Percentiles rank a stretch among this genome's conserved stretches.
Conservation (phyloP, 2,113 vertebrate genomes). For the Stercorarius parasiticus region DNA sequence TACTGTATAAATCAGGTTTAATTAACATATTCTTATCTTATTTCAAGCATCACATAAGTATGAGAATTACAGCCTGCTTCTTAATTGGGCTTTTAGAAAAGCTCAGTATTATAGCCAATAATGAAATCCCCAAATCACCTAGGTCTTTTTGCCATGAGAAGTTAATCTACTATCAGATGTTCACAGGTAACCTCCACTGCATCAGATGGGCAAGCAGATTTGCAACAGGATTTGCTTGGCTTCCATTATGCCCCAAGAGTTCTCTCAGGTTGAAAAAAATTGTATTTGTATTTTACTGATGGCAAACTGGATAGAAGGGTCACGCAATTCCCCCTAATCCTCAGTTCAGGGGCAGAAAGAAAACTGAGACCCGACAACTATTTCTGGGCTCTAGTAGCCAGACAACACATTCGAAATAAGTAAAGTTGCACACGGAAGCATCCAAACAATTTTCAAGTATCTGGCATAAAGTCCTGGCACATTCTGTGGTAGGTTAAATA, state of each 20-base stretch:
- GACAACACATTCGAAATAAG: background rate
- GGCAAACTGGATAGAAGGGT: background rate
- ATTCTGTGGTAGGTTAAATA: background rate
- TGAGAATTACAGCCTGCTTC: background rate
- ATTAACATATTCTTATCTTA: background rate
- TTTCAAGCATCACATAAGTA: background rate
- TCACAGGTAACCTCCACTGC: background rate
- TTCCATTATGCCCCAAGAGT: background rate
- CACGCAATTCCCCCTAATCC: background rate
- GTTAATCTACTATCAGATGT: background rate
- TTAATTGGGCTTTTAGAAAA: background rate
- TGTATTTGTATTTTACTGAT: background rate
- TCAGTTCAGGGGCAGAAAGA: background rate
- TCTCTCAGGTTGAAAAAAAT: background rate
- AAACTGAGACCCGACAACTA: background rate
- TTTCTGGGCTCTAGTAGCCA: background rate
- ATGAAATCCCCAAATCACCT: background rate
- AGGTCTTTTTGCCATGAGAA: background rate
- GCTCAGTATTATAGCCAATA: background rate
- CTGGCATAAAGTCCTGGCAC: background rate
- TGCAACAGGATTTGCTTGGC: background rate
- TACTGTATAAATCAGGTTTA: background rate
- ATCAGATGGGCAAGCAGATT: background rate
- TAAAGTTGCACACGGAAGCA: background rate
- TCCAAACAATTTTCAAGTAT: background rate